A percentile compares a stretch with the other conserved stretches of the same genome.
These are phyloP conservation scores for Enteromius afrohamiltoni DNA, from an alignment of 2,797 vertebrate genomes.

Conservation along the genomic window DNA sequence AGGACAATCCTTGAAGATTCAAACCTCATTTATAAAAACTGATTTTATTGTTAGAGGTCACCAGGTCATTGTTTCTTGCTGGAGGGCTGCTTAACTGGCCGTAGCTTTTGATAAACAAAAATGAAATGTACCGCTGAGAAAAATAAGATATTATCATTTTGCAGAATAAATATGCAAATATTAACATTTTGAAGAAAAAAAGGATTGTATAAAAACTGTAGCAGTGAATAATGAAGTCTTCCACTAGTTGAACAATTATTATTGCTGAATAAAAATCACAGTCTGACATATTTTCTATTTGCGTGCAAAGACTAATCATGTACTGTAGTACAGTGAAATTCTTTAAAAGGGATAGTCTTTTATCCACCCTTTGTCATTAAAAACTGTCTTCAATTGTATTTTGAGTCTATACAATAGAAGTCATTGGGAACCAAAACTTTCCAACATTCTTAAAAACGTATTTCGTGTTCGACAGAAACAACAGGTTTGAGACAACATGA, in stretches of 20 bases:
- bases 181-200: background rate
- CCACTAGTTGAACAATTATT: background rate
- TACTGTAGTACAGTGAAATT: background rate
- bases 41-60: slow-evolving; percentile 17
- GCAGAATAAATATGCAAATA: background rate
- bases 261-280: background rate
- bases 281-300: background rate
- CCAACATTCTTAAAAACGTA: background rate
- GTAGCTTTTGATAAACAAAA: background rate
- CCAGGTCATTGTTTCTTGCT: slow-evolving; percentile 6
- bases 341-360: background rate
- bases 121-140: background rate
- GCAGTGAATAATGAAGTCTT: background rate
- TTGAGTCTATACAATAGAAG: background rate
- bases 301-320: background rate
- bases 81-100: background rate
- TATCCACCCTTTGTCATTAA: background rate
- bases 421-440: background rate
- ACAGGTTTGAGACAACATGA: background rate
- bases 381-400: background rate
- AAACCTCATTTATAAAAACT: background rate
- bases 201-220: background rate
- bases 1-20: slow-evolving; percentile 12
- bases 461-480: background rate
- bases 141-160: background rate